Evolutionary conservation across 2,113 vertebrate genomes (phyloP), one percentile per base, ranked within the genome.

Genomic region (Embiotoca jacksoni): DNA sequence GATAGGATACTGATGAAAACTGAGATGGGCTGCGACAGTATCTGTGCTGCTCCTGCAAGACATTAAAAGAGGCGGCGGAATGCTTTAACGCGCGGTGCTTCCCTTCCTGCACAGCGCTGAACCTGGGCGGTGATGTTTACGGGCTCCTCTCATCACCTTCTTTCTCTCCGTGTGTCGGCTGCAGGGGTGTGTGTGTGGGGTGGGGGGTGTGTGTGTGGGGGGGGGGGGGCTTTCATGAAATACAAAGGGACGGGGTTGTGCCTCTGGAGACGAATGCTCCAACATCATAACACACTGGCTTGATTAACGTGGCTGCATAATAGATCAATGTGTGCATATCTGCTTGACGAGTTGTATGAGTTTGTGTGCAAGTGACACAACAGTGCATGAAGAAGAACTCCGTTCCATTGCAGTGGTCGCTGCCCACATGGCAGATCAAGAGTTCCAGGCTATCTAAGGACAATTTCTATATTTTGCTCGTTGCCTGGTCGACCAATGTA

Each of bases 1-100:
- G 68, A 78, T 73, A 74, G 83, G 81, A 92, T 90, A 88, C 78
- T 84, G 91, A 93, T 95, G 92, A 92, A 89, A 92, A 82, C 70
- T 4, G 46, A 82, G 89, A 93, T 92, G 79, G 66, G 72, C 66
- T 83, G 72, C n/a, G 85, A 89, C 90, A 92, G 81, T 88, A 85
- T 86, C 83, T 82, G 54, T 63, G 68, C 78, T 75, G 62, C 78
- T 89, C 53, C 71, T 83, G 71, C 36, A 16, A 68, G 79, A 84
- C 69, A 70, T 84, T 67, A 54, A 83, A 88, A 86, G n/a, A 79
- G 73, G 66, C 30, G 39, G 54, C 15, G 53, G 72, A 23, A 56
- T 65, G 85, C 73, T 63, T 74, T 15, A 82, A 81, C 5, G 39
- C 35, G 14, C 10, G 23, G n/a, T 5, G 14, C 57, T 13, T 75